Percentiles rank a stretch among this genome's conserved stretches.
Conservation (phyloP, 1,140 invertebrate species). For the Whitmania pigra region DNA sequence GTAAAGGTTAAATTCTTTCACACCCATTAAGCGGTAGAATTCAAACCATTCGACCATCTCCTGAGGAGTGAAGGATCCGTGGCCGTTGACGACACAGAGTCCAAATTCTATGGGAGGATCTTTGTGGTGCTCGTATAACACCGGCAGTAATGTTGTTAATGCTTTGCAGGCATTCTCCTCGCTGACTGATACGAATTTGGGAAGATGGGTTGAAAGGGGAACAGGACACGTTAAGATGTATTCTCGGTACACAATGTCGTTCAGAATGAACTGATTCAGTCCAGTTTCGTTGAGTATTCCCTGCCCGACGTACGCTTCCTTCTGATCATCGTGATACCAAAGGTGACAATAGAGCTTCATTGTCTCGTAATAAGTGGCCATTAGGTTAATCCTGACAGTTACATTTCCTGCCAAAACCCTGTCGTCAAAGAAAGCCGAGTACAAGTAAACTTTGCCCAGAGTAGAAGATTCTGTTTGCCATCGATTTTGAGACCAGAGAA, state of each 20-base stretch:
- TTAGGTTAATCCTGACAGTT: not conserved
- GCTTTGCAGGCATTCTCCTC: no score
- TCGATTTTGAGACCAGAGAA: no score
- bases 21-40: slow-evolving; percentile 8
- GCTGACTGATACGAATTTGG: no score
- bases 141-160: not conserved
- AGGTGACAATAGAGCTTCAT: slow-evolving; percentile 6
- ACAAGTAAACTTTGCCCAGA: slow-evolving; percentile 9
- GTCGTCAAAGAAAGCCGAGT: slow-evolving; percentile 21
- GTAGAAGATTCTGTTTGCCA: not conserved
- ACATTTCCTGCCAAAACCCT: not conserved
- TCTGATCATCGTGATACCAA: slow-evolving; percentile 3
- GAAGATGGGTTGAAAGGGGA: not conserved
- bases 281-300: slow-evolving; percentile 7
- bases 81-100: slow-evolving; percentile 10
- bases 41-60: slow-evolving; percentile 19
- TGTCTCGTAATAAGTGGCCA: not conserved
- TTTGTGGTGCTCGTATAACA: not conserved
- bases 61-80: not conserved
- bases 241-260: not conserved
- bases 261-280: not conserved
- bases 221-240: not conserved
- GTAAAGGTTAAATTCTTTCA: slow-evolving; percentile 19
- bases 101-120: not conserved
- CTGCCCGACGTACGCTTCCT: not conserved